These are phyloP conservation scores for Condylura cristata DNA, from an alignment of 2,113 vertebrate genomes.

Conservation along the genomic window DNA sequence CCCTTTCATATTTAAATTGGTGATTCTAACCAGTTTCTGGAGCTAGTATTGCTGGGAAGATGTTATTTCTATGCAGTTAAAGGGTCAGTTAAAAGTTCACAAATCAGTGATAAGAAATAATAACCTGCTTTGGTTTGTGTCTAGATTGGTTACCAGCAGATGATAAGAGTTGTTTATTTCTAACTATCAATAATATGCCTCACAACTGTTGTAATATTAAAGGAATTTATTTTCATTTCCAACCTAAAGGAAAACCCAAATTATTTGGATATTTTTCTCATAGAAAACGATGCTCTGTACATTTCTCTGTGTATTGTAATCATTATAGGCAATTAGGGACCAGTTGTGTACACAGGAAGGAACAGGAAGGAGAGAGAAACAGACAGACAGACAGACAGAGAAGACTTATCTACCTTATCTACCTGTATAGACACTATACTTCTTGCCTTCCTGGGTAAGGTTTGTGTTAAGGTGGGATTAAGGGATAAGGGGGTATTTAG, in stretches of 20 bases:
- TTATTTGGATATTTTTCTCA: conserved; percentile 26
- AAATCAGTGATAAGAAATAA: conserved; percentile 21
- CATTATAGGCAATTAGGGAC: background rate
- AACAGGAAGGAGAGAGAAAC: background rate
- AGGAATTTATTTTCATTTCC: conserved; percentile 52
- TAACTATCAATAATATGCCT: background rate
- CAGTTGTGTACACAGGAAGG: background rate
- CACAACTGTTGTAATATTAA: conserved; percentile 3
- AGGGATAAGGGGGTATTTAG: background rate
- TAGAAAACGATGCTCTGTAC: background rate
- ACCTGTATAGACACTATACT: background rate
- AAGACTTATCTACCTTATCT: background rate
- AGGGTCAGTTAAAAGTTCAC: conserved; percentile 56
- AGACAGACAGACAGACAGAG: background rate
- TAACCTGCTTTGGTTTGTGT: conserved; percentile 17
- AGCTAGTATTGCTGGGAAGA: background rate
- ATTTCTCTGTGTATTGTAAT: conserved; percentile 12
- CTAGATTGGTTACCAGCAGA: background rate
- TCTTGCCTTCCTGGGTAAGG: background rate
- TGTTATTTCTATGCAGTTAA: conserved; percentile 9
- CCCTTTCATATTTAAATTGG: conserved; percentile 42
- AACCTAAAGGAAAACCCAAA: background rate
- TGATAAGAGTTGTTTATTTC: conserved; percentile 37
- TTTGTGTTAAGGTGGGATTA: background rate
- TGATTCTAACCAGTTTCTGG: conserved; percentile 26